Evolutionary conservation across 2,797 vertebrate genomes (phyloP).

Genomic region (Ispidina lecontei): DNA sequence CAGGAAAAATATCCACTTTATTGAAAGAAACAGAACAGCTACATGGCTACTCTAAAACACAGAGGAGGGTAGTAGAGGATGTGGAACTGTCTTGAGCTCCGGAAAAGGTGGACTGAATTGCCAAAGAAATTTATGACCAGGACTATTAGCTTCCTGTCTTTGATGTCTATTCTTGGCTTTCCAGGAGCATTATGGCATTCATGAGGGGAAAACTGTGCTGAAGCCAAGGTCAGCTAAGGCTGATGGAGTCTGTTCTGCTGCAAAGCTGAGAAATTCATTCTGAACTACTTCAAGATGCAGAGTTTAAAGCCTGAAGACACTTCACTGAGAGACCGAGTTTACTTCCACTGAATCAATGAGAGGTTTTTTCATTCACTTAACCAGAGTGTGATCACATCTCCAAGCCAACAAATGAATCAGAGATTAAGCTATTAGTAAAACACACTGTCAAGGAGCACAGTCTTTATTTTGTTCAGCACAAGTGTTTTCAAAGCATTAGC

Average conservation of each 20-base stretch:
- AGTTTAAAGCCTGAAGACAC: neutral
- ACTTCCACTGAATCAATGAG: neutral
- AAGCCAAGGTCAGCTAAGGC: conserved; percentile 69
- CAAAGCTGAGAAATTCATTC: conserved; percentile 31
- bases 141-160: conserved; percentile 69
- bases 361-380: neutral
- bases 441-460: neutral
- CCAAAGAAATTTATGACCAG: conserved; percentile 58
- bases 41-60: neutral
- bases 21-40: neutral
- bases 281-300: conserved; percentile 16
- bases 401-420: neutral
- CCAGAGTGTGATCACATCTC: neutral
- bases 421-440: neutral
- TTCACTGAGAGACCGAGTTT: neutral
- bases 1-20: neutral
- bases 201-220: conserved; percentile 30
- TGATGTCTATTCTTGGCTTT: conserved; percentile 69
- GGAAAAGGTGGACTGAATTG: conserved; percentile 49
- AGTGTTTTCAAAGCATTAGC: neutral
- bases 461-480: neutral
- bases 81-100: conserved; percentile 22
- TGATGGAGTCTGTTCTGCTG: conserved; percentile 29
- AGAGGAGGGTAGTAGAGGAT: conserved; percentile 29
- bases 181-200: conserved; percentile 62